Percentiles rank a stretch among this genome's conserved stretches.
Conservation (phyloP, 2,797 vertebrate genomes). For the Podarcis siculus region DNA sequence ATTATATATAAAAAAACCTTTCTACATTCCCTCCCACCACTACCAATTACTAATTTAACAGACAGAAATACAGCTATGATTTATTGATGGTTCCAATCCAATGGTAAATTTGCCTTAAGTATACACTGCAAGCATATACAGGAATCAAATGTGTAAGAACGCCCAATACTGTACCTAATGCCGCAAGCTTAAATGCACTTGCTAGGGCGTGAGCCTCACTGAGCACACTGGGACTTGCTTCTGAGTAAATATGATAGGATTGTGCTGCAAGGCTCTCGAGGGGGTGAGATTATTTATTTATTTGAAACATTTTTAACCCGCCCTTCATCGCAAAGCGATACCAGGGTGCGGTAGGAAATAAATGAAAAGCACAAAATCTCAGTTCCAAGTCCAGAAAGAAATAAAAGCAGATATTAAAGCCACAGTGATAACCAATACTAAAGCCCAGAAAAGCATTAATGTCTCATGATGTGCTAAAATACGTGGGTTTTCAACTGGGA, state of each 20-base stretch:
- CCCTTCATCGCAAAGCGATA: no score
- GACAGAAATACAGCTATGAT: conserved; percentile 72
- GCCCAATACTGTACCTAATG: conserved; percentile 55
- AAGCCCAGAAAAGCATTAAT: no score
- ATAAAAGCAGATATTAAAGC: no score
- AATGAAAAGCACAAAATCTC: no score
- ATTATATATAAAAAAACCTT: not conserved
- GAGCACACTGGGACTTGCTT: not conserved
- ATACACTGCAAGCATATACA: conserved; percentile 43
- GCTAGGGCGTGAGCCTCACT: not conserved
- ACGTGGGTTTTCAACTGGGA: no score
- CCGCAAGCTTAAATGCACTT: not conserved
- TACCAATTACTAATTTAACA: conserved; percentile 77
- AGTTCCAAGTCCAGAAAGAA: no score
- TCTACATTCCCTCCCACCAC: conserved; percentile 58
- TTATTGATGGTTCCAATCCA: conserved; percentile 80
- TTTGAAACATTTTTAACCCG: no score
- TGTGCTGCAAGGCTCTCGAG: conserved; percentile 43
- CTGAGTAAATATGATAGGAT: not conserved
- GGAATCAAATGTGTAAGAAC: conserved; percentile 66
- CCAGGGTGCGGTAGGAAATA: no score
- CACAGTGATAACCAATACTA: no score
- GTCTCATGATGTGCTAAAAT: no score
- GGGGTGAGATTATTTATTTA: not conserved
- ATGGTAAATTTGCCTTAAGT: conserved; percentile 72